phyloP scores from a whole-genome alignment of 2,797 vertebrate genomes.

The Coregonus suidteri region DNA sequence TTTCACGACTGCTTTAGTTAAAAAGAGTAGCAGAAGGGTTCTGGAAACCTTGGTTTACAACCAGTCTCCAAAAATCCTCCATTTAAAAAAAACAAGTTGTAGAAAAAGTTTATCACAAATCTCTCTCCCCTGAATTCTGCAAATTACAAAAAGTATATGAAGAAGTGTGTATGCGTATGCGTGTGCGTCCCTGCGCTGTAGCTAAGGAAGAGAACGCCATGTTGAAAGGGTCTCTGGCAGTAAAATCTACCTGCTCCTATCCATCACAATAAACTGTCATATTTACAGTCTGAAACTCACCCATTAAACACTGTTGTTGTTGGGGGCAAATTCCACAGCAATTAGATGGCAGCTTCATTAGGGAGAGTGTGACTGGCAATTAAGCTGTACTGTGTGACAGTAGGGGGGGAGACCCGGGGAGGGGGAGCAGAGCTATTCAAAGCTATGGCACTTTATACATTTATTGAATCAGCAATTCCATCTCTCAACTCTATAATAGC shows the following conservation, averaged over 20 bases:
- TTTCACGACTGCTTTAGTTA: no score
- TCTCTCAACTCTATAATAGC: slow-evolving; percentile 32
- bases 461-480: slow-evolving; percentile 53
- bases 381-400: slow-evolving; percentile 47
- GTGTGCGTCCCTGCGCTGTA: not conserved
- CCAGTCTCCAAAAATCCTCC: no score
- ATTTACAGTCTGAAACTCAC: slow-evolving; percentile 66
- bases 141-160: no score
- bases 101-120: no score
- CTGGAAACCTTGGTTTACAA: no score
- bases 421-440: not conserved
- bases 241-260: slow-evolving; percentile 62
- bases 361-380: slow-evolving; percentile 65
- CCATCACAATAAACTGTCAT: slow-evolving; percentile 68
- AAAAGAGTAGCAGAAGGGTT: no score
- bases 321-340: slow-evolving; percentile 68
- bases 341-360: slow-evolving; percentile 77
- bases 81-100: no score
- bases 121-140: no score
- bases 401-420: slow-evolving; percentile 9
- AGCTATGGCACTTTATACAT: slow-evolving; percentile 34
- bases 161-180: not conserved
- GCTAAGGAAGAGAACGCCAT: slow-evolving; percentile 11
- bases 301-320: slow-evolving; percentile 76
- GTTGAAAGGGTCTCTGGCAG: slow-evolving; percentile 58